Evolutionary conservation across 2,797 vertebrate genomes (phyloP).

Genomic region (Paramormyrops hopkinsi): DNA sequence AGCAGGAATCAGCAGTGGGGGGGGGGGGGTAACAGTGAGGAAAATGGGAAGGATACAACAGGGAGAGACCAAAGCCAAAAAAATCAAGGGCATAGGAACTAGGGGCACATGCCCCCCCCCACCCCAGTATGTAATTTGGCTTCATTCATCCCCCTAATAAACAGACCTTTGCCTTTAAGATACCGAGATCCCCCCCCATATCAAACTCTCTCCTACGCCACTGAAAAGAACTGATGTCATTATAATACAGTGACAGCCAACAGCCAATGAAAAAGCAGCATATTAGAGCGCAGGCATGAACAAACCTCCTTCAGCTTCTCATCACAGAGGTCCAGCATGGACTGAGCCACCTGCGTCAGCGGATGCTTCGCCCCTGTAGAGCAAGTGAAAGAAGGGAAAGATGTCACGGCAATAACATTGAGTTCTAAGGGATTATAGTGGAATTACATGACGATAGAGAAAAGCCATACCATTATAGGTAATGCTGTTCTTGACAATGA

Average conservation of each 20-base stretch:
- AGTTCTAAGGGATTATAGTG: neutral
- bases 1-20: neutral
- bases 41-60: neutral
- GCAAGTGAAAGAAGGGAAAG: neutral
- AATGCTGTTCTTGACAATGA: conserved; percentile 91
- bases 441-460: neutral
- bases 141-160: neutral
- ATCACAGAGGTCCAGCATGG: conserved; percentile 93
- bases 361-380: conserved; percentile 87
- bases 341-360: conserved; percentile 90
- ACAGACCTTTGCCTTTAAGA: neutral
- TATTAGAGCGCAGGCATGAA: neutral
- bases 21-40: neutral
- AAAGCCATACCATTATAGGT: conserved; percentile 82
- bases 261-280: neutral
- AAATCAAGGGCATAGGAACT: neutral
- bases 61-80: neutral
- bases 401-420: too few relatives aligned
- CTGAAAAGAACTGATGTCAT: neutral
- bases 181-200: neutral
- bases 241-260: neutral
- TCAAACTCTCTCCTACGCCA: neutral
- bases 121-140: neutral
- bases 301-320: conserved; percentile 91
- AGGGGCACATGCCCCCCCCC: neutral